Evolutionary conservation across 2,113 vertebrate species (phyloP).

Genomic region (Odocoileus virginianus): DNA sequence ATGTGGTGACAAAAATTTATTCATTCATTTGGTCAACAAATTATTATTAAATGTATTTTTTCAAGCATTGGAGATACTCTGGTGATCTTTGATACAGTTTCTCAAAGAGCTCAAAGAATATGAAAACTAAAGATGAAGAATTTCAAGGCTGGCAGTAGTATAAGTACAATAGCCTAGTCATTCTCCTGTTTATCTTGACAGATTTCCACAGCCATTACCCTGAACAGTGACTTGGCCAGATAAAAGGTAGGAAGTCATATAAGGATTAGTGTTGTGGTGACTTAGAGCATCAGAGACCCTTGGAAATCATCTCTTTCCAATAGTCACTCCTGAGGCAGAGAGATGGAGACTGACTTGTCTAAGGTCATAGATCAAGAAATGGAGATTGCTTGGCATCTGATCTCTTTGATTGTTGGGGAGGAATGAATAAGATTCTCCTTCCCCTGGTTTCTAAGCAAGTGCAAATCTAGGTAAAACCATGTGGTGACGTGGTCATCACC

Average conservation of each 20-base stretch:
- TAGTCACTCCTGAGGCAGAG: background rate
- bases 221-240: background rate
- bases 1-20: background rate
- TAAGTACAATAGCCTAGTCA: background rate
- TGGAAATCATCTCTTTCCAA: background rate
- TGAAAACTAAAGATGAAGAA: background rate
- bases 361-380: background rate
- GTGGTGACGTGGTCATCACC: background rate
- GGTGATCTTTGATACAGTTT: background rate
- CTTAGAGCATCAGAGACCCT: background rate
- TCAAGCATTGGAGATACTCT: background rate
- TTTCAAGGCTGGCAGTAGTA: background rate
- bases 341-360: background rate
- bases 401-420: rapidly evolving
- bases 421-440: background rate
- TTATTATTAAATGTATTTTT: background rate
- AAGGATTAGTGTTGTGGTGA: background rate
- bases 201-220: background rate
- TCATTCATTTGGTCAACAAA: background rate
- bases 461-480: background rate
- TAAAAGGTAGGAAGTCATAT: background rate
- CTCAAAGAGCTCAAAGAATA: background rate
- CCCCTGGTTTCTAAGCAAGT: background rate
- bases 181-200: background rate
- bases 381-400: background rate